Evolutionary conservation across 2,888 invertebrate genomes (phyloP), one percentile per base, ranked within the genome.

Genomic region (Fragum fragum): DNA sequence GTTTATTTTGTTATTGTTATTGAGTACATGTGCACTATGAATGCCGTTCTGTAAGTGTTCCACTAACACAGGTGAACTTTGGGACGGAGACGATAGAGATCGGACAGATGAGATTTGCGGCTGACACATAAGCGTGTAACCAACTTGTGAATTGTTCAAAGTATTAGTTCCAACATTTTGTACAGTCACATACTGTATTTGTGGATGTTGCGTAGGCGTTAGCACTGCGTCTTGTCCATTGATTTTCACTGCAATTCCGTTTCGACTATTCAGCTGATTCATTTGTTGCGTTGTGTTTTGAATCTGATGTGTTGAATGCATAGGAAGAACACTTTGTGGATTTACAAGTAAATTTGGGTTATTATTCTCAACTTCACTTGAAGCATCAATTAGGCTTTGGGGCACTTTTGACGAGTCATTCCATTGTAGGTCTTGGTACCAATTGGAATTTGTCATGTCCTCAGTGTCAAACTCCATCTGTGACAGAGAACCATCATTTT

Each of bases 261-360:
- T 83, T 28, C 81, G 77, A 26, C 72, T 52, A 59, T 81, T 86
- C 18, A 86, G 59, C 26, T 83, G 83, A 76, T 86, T 83, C 42
- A 66, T 42, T 23, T 85, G 81, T 36, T 73, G 78, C 9, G 71
- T 79, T 1, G 36, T 71, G 68, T 57, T 83, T 59, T 75, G 85
- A 26, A 79, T 68, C 29, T 79, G 79, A 6, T 73, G 80, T 53
- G 83, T 87, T 52, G 81, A 90, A 77, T 81, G 92, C 96, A 53
- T 97, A 95, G 98, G 98, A 96, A 98, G 97, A 59, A 98, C 98
- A 32, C 97, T 97, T 92, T 97, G 98, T 5, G 98, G 98, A 95
- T 98, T 98, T 6, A 98, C 98, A 96, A 98, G 96, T 86, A 97
- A 81, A 74, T 91, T 91, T 21, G 91, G 90, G 70, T 90, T 88